A percentile compares a stretch with the other conserved stretches of the same genome.
Evolutionary conservation across 2,797 vertebrate species (phyloP).

Genomic region (Dromococcyx pavoninus): DNA sequence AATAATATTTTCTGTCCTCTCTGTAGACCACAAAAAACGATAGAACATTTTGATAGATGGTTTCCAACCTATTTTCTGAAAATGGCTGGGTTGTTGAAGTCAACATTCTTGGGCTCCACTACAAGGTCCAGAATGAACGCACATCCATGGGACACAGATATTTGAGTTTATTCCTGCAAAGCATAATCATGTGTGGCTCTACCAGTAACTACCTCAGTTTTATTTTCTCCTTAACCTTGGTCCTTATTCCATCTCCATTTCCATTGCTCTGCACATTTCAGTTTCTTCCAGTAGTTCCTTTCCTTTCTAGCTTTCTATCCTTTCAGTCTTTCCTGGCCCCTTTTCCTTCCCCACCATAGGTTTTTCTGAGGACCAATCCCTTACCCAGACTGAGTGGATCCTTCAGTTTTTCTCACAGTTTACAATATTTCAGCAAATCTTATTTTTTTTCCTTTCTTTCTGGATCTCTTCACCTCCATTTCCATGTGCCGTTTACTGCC

Average conservation of each 20-base stretch:
- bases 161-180: constrained; percentile 10
- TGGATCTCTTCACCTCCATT: not conserved
- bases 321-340: not conserved
- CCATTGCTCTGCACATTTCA: not conserved
- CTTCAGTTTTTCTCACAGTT: not conserved
- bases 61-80: not conserved
- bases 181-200: not conserved
- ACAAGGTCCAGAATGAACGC: not conserved
- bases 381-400: not conserved
- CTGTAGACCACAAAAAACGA: not conserved
- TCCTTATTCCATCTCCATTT: not conserved
- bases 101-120: not conserved
- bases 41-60: not conserved
- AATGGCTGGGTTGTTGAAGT: not conserved
- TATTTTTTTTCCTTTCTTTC: not conserved
- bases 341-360: not conserved
- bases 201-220: not conserved
- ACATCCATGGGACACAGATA: not conserved
- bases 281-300: not conserved
- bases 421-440: not conserved
- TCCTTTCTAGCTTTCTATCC: not conserved
- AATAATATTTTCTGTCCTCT: not conserved
- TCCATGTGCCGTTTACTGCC: not conserved
- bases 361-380: not conserved
- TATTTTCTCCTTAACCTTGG: not conserved